phyloP scores from a whole-genome alignment of 2,113 vertebrate species.

The Gopherus flavomarginatus region DNA sequence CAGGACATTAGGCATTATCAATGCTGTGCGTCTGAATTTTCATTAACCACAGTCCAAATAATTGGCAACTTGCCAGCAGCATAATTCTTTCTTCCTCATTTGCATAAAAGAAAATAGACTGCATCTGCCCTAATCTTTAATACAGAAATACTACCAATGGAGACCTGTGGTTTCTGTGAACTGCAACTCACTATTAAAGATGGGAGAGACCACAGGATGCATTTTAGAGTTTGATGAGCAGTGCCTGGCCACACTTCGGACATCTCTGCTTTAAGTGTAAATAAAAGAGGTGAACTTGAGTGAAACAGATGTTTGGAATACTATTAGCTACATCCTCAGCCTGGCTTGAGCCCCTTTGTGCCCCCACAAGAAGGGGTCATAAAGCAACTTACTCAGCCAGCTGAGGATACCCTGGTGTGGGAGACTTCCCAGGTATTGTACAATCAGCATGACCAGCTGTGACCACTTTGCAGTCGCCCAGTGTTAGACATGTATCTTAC shows the following conservation, averaged over 20 bases:
- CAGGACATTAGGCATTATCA: background rate
- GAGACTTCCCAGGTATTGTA: background rate
- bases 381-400: background rate
- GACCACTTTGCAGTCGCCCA: fast-evolving
- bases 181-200: background rate
- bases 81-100: background rate
- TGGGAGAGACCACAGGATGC: background rate
- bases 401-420: background rate
- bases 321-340: background rate
- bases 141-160: background rate
- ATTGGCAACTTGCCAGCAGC: background rate
- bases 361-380: background rate
- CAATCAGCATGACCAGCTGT: background rate
- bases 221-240: background rate
- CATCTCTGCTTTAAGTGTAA: background rate
- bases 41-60: fast-evolving
- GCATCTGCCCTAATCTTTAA: background rate
- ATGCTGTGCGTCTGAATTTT: background rate
- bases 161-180: background rate
- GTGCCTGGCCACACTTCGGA: fast-evolving
- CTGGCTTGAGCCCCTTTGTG: background rate
- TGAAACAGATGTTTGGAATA: background rate
- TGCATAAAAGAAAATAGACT: background rate
- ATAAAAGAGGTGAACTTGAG: background rate
- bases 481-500: background rate